These are phyloP conservation scores for Tetragonisca angustula DNA, from an alignment of 2,888 invertebrate species.

Conservation along the genomic window DNA sequence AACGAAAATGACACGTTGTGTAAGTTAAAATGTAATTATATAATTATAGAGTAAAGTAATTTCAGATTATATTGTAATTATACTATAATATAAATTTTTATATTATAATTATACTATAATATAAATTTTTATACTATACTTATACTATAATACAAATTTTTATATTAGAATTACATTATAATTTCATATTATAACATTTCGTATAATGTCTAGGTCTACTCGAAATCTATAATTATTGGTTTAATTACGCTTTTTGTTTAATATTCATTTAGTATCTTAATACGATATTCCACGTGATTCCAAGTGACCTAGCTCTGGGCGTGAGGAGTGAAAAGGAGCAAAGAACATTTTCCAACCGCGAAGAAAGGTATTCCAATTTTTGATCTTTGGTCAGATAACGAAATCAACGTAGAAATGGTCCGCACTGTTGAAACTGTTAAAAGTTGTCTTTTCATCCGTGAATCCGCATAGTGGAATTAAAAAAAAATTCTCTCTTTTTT, in stretches of 20 bases:
- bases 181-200: too few species aligned
- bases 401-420: not conserved
- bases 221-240: too few species aligned
- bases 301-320: not conserved
- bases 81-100: too few species aligned
- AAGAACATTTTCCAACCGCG: not conserved
- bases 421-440: not conserved
- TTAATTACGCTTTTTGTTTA: not conserved
- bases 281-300: not conserved
- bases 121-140: too few species aligned
- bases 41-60: too few species aligned
- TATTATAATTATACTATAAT: too few species aligned
- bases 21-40: too few species aligned
- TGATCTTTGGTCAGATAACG: not conserved
- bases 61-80: too few species aligned
- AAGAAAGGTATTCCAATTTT: constrained; percentile 1
- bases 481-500: not conserved
- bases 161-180: too few species aligned
- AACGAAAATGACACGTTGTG: too few species aligned
- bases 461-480: not conserved
- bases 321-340: not conserved
- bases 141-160: too few species aligned
- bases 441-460: not conserved
- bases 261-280: not conserved
- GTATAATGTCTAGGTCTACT: too few species aligned